Conservation (phyloP, 1,140 invertebrate genomes). For the Musca vetustissima region DNA sequence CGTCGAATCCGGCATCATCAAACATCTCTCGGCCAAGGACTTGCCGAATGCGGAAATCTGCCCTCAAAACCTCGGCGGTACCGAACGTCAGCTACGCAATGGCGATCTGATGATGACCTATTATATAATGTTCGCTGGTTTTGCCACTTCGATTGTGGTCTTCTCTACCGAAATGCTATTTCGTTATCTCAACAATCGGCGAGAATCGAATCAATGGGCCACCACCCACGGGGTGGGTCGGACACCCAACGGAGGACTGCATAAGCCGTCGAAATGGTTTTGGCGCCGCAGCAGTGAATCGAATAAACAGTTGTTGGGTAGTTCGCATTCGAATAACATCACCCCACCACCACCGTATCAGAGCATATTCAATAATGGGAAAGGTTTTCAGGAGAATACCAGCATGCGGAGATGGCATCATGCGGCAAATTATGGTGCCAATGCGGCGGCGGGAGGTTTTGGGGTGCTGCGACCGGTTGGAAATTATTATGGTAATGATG, state of each 20-base stretch:
- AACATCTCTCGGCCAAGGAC: conserved; percentile 62
- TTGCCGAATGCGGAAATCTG: conserved; percentile 75
- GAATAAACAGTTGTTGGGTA: conserved; percentile 33
- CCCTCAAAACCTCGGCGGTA: conserved; percentile 75
- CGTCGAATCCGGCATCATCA: conserved; percentile 73
- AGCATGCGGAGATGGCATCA: conserved; percentile 51
- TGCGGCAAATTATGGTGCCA: conserved; percentile 42
- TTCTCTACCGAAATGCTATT: conserved; percentile 67
- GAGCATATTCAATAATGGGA: conserved; percentile 40
- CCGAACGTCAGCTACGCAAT: conserved; percentile 73
- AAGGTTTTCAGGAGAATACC: conserved; percentile 1
- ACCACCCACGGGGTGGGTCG: conserved; percentile 39
- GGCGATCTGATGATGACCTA: conserved; percentile 67
- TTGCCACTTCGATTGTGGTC: conserved; percentile 61
- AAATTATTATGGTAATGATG: background rate
- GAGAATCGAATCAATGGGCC: conserved; percentile 44
- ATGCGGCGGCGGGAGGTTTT: conserved; percentile 28
- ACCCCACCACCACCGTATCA: conserved; percentile 60
- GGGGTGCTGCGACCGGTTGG: background rate
- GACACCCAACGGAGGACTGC: conserved; percentile 38
- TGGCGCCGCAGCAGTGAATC: conserved; percentile 30
- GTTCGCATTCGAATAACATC: conserved; percentile 27
- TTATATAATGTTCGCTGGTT: conserved; percentile 64
- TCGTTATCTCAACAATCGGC: conserved; percentile 46
- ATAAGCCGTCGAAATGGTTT: conserved; percentile 42